Evolutionary conservation across 2,797 vertebrate genomes (phyloP).

Genomic region (Alca torda): DNA sequence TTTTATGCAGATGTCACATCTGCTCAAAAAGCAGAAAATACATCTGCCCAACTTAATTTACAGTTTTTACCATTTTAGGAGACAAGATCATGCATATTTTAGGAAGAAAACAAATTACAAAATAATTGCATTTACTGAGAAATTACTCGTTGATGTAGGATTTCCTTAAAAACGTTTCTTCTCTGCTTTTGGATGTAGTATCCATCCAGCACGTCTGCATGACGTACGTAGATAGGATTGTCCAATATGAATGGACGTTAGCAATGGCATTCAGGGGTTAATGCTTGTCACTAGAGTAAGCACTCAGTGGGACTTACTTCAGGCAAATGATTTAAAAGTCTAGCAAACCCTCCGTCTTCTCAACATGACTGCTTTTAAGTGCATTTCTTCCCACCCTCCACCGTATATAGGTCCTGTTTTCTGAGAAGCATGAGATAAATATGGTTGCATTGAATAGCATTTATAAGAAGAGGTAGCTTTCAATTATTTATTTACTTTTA

Average conservation of each 20-base stretch:
- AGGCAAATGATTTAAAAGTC: neutral
- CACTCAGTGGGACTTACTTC: neutral
- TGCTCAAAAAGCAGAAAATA: neutral
- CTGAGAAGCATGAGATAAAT: neutral
- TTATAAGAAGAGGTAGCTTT: conserved; percentile 37
- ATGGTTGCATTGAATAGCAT: neutral
- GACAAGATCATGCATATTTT: neutral
- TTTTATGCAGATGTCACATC: neutral
- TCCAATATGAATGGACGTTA: neutral
- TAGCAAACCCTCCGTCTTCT: neutral
- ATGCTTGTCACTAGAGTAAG: neutral
- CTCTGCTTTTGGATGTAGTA: neutral
- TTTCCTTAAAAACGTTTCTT: neutral
- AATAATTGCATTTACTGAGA: neutral
- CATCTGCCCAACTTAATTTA: neutral
- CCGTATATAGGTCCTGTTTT: neutral
- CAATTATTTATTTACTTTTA: conserved; percentile 68
- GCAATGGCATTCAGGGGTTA: neutral
- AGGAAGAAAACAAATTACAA: neutral
- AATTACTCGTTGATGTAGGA: neutral
- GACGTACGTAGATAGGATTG: neutral
- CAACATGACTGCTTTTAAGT: neutral
- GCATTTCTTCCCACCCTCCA: neutral
- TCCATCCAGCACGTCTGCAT: neutral
- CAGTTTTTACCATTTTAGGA: neutral